Base-by-base conservation (phyloP, 2,113 vertebrate genomes). In the Callorhinus ursinus region DNA sequence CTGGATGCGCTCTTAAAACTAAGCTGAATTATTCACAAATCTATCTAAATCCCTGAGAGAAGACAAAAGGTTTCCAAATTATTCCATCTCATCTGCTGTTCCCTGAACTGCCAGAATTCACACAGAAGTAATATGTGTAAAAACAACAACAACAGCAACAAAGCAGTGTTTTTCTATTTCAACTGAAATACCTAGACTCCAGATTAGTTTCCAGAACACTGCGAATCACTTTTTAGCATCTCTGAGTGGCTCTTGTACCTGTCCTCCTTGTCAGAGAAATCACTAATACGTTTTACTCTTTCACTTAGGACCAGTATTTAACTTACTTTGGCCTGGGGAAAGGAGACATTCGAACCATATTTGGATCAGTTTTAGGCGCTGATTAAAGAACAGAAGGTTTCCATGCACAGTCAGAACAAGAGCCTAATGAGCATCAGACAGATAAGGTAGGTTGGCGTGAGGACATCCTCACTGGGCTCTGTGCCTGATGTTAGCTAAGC, bases 21-120 rank as follows among this genome's bases (percentile, higher is more conserved):
- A 31, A 85, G 24, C 67, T 63, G 49, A 88, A 76, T 72, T 80
- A 39, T 65, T 88, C 69, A 36, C 22, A 55, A 72, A 93, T 61
- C 24, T 39, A 81, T 69, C 77, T 55, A 76, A 91, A 88, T 81
- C 42, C 36, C 63, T 72, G 19, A 65, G 13, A 65, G 10, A 83
- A 89, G 26, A 82, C 95, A 90, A 57, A 85, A 74, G 12, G 9
- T 55, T 85, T 93, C 33, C 36, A 57, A 69, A 77, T 94, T 76
- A 86, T 39, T 72, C 9, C 22, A 46, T 82, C 53, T 65, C 5
- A 22, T 71, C 4, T 82, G 13, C 65, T 65, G 0, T n/a, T 93
- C 22, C 59, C 39, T 86, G 24, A 65, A 81, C 80, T 85, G 63
- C 51, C 42, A 92, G 31, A 88, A 95, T 49, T 74, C 71, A 63